A percentile compares a stretch with the other conserved stretches of the same genome.
These are phyloP conservation scores for Drosophila chauvacae DNA, from an alignment of 1,140 invertebrate genomes.

Conservation along the genomic window DNA sequence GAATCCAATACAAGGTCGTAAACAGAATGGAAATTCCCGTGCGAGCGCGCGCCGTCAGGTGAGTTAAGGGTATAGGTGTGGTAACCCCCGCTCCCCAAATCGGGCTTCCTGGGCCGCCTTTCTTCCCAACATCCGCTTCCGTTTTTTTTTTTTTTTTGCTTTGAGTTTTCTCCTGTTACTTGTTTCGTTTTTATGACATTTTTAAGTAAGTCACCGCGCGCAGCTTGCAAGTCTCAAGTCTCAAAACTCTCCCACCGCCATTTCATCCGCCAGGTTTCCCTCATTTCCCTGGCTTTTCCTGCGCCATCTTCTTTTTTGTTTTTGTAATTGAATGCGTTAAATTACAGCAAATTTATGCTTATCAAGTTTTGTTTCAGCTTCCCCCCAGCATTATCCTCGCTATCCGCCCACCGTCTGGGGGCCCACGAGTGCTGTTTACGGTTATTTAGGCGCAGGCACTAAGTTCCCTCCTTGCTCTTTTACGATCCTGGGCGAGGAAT, in stretches of 20 bases:
- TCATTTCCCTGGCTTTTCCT: conserved; percentile 22
- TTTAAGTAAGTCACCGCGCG: conserved; percentile 77
- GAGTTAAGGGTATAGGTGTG: conserved; percentile 15
- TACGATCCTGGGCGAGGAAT: conserved; percentile 33
- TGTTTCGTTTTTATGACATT: conserved; percentile 75
- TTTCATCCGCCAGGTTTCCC: conserved; percentile 14
- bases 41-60: conserved; percentile 8
- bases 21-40: conserved; percentile 24
- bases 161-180: conserved; percentile 43
- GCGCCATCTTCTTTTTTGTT: conserved; percentile 38
- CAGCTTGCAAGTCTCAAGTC: conserved; percentile 54
- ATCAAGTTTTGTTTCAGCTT: conserved; percentile 71
- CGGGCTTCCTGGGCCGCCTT: not conserved
- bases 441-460: conserved; percentile 79
- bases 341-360: conserved; percentile 82
- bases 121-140: not conserved
- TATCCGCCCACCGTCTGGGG: conserved; percentile 25
- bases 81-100: not conserved
- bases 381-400: conserved; percentile 5
- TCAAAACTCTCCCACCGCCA: conserved; percentile 8
- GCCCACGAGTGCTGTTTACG: conserved; percentile 78
- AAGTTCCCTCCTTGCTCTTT: conserved; percentile 64
- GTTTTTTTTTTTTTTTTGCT: not conserved
- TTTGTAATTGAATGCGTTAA: conserved; percentile 81
- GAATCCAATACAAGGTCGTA: conserved; percentile 41